Base-by-base conservation (phyloP, 2,888 invertebrate genomes). In the Coleophora deauratella region DNA sequence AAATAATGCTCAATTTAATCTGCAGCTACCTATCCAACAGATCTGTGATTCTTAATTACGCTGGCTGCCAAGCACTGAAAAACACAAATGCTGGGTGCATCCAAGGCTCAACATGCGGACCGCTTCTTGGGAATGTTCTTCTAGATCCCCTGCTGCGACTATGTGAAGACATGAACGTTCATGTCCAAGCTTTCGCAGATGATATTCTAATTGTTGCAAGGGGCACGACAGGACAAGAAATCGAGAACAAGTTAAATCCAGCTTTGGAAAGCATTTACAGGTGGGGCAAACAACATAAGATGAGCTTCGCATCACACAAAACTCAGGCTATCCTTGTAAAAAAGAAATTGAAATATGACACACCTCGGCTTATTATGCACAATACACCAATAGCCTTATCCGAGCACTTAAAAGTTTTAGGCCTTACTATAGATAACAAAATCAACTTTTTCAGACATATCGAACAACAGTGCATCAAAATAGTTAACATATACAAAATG, bases 41-140 rank as follows among this genome's bases (percentile, higher is more conserved):
- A 11, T n/a, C 9, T 7, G 33, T 33, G 10, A 33, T n/a, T 7
- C 7, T 33, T 1, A 37, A 33, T 4, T 37, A 10, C n/a, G 47
- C 40, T 1, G 35, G 21, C 3, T 43, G 45, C 7, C n/a, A 33
- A 33, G 9, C 7, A 9, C 7, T 2, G 7, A 33, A n/a, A n/a
- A 11, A 10, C 33, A 33, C n/a, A 9, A 33, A 11, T 33, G 7
- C 7, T 9, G 49, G 47, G 0, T 47, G 30, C 1, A 30, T 48
- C 12, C 31, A 51, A 11, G 42, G 47, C 1, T 39, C 47, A 6
- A 33, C 49, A 12, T 38, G 47, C 10, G 43, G 52, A 8, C 44
- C 49, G 13, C 43, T 48, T 0, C 21, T 50, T 0, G 51, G 51
- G 52, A 54, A 51, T 33, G 27, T 54, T 0, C 33, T 51, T 0